These are phyloP conservation scores for Hyposoter dolosus DNA, from an alignment of 2,888 invertebrate species.

Conservation along the genomic window DNA sequence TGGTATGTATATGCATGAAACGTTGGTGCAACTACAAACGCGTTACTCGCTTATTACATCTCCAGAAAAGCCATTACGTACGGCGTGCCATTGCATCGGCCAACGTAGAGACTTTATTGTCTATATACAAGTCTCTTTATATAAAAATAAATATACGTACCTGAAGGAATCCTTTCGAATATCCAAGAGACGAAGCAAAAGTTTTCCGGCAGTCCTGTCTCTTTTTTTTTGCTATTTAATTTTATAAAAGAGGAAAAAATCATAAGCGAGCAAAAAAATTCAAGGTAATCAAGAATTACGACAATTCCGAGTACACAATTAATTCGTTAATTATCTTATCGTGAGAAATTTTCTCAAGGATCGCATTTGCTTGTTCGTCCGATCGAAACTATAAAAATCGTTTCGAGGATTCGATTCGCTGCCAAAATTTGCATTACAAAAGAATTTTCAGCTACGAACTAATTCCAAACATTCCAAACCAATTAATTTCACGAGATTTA, in stretches of 20 bases:
- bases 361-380: background rate
- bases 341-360: slow-evolving; percentile 13
- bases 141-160: slow-evolving; percentile 24
- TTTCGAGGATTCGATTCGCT: background rate
- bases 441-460: background rate
- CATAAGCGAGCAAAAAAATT: background rate
- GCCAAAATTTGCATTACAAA: background rate
- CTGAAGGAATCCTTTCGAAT: slow-evolving; percentile 60
- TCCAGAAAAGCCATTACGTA: slow-evolving; percentile 67
- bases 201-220: slow-evolving; percentile 6
- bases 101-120: slow-evolving; percentile 53
- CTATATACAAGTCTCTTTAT: background rate
- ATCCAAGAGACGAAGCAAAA: slow-evolving; percentile 33
- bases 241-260: background rate
- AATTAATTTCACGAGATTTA: background rate
- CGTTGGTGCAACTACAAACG: slow-evolving; percentile 52
- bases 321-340: background rate
- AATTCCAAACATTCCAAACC: background rate
- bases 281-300: background rate
- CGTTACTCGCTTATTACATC: slow-evolving; percentile 65
- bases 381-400: background rate
- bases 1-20: slow-evolving; percentile 15
- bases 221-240: background rate
- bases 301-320: slow-evolving; percentile 4
- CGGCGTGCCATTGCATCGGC: slow-evolving; percentile 59